A percentile compares a stretch with the other conserved stretches of the same genome.
Conservation (phyloP, 92 coral and sea anemone species). For the Paramuricea clavata region DNA sequence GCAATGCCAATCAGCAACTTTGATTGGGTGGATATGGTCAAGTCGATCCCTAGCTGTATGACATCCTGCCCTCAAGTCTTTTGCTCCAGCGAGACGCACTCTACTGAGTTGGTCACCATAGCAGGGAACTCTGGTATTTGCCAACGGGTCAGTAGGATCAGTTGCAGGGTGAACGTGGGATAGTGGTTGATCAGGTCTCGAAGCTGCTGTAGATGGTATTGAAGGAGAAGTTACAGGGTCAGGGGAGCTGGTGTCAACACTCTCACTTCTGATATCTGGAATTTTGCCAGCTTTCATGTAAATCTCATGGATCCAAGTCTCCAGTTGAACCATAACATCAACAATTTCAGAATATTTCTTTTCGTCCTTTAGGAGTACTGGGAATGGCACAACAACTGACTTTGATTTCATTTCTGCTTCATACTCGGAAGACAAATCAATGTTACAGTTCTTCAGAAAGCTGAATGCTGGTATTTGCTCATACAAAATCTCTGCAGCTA, state of each 20-base stretch:
- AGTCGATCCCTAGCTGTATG: conserved; percentile 24
- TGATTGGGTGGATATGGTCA: conserved; percentile 13
- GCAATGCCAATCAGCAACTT: conserved; percentile 19
- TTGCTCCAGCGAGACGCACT: conserved; percentile 57
- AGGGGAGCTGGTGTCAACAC: too few species aligned
- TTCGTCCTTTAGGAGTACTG: conserved; percentile 66
- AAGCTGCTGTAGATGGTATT: too few species aligned
- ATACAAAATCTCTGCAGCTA: conserved; percentile 56
- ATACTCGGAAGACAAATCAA: neutral
- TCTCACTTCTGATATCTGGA: too few species aligned
- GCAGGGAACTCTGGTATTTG: conserved; percentile 67
- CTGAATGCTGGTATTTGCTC: conserved; percentile 60
- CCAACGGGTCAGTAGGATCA: conserved; percentile 61
- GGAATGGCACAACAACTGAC: conserved; percentile 62
- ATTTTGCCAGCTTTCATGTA: conserved; percentile 44
- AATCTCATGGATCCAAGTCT: conserved; percentile 55
- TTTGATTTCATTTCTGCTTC: neutral
- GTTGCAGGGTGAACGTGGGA: conserved; percentile 69
- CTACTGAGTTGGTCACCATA: conserved; percentile 77
- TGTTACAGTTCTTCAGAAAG: conserved; percentile 28
- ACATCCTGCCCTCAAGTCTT: neutral
- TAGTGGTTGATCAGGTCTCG: conserved; percentile 73
- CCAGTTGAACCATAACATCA: conserved; percentile 68
- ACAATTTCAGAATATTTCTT: conserved; percentile 61
- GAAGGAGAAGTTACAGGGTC: too few species aligned